Base-by-base conservation (phyloP, 2,888 invertebrate genomes). In the Drosophila macrothrix region DNA sequence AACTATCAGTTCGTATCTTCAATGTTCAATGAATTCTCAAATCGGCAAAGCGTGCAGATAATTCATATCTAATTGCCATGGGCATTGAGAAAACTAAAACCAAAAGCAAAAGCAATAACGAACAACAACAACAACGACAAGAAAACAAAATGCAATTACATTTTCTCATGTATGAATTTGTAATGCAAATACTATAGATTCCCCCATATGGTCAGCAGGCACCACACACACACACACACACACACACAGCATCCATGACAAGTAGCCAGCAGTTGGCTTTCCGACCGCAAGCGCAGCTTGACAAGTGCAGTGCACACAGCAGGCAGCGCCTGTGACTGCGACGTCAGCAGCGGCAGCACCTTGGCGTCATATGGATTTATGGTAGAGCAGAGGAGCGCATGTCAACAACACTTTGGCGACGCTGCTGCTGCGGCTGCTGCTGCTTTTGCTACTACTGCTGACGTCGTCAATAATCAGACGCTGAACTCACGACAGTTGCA, bases 301-400 rank as follows among this genome's bases (percentile, higher is more conserved):
- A 85, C 88, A 85, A 85, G 90, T 85, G 85, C 88, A 88, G 83
- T 84, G 90, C 85, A 85, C 85, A 85, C 77, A 79, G 74, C 62
- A 65, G 69, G 66, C 67, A 53, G 61, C 41, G 29, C 7, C 62
- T 43, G 72, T 50, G 53, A n/a, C 53, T 12, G 39, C 19, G 25
- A 56, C 53, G 29, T 31, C 25, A 22, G 41, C 62, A 29, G 56
- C 28, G 49, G 56, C 37, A 22, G 79, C 76, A 76, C 67, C 77
- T 76, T 72, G 67, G 62, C 62, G 55, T 55, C 68, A 37, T 14
- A 29, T 83, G 77, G 85, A 85, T 87, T 89, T 89, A 87, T 89
- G 83, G 88, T 73, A 73, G 54, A 53, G 39, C 53, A 28, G 39
- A 50, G 56, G 52, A 49, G 50, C 28, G 55, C 90, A 75, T 85